phyloP scores from a whole-genome alignment of 2,797 vertebrate species.

The Basileuterus tristriatus region DNA sequence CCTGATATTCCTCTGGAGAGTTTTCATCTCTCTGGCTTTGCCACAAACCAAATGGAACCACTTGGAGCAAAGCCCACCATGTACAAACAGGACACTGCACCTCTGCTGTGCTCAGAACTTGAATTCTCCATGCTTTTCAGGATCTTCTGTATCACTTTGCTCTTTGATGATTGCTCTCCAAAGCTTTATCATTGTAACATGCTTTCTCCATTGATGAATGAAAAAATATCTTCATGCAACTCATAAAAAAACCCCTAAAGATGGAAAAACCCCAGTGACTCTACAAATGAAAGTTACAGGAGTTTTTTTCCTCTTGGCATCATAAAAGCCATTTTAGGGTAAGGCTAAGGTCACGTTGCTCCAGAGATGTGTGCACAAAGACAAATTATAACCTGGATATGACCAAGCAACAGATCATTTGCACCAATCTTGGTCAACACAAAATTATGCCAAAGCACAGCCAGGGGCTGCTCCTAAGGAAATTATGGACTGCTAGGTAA shows the following conservation, averaged over 20 bases:
- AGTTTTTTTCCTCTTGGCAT: background rate
- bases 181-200: conserved; percentile 64
- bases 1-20: background rate
- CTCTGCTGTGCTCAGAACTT: conserved; percentile 78
- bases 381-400: background rate
- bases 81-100: conserved; percentile 12
- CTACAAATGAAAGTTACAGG: background rate
- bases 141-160: conserved; percentile 32
- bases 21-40: background rate
- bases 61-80: background rate
- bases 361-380: background rate
- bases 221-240: background rate
- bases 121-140: conserved; percentile 26
- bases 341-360: background rate
- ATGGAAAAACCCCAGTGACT: background rate
- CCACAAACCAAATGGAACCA: background rate
- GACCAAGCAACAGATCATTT: background rate
- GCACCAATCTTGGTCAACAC: background rate
- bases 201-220: conserved; percentile 66
- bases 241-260: background rate
- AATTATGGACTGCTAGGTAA: background rate
- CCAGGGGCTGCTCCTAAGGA: background rate
- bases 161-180: conserved; percentile 73
- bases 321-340: background rate
- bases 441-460: background rate